Base-by-base conservation (phyloP, 2,888 invertebrate genomes). In the Stramonita haemastoma region DNA sequence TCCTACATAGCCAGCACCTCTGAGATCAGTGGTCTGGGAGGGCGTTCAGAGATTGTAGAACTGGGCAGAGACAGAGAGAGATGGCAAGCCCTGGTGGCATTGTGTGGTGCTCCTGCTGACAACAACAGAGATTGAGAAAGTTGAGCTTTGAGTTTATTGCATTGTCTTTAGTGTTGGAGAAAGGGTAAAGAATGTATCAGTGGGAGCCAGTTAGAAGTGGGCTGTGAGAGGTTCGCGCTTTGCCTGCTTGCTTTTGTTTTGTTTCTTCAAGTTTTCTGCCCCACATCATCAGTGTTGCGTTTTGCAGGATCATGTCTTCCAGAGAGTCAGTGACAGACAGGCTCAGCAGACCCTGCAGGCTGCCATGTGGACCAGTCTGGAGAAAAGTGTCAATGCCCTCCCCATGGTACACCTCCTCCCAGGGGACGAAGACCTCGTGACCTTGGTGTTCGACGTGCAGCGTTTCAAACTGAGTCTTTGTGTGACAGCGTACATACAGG, bases 221-320 rank as follows among this genome's bases (percentile, higher is more conserved):
- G 46, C 46, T 8, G n/a, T 46, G 46, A 8, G 46, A 8, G 46
- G 46, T 46, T 46, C 46, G 46, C 46, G 2, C 8, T 66, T 66
- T 66, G 17, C 66, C 26, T 66, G 66, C 26, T 66, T 66, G n/a
- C n/a, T n/a, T 66, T 66, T 26, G 2, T 66, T 26, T 66, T 66
- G 1, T 26, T 66, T 26, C 26, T 66, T 66, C 19, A 19, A 60
- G 19, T 11, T 66, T 66, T 66, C 66, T 66, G 1, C 13, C 13
- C 1, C 1, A 66, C 1, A 1, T 6, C 13, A 66, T 66, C 1
- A 2, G 26, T 66, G 2, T 66, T 66, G 1, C 22, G 32, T 13
- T 66, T 66, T 86, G 8, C 66, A 73, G 87, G 87, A n/a, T 0
- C 87, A 87, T 17, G 34, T 87, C 5, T 73, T 87, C n/a, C 70